Conservation (phyloP, 1,140 invertebrate genomes). For the Neomicropteryx cornuta region DNA sequence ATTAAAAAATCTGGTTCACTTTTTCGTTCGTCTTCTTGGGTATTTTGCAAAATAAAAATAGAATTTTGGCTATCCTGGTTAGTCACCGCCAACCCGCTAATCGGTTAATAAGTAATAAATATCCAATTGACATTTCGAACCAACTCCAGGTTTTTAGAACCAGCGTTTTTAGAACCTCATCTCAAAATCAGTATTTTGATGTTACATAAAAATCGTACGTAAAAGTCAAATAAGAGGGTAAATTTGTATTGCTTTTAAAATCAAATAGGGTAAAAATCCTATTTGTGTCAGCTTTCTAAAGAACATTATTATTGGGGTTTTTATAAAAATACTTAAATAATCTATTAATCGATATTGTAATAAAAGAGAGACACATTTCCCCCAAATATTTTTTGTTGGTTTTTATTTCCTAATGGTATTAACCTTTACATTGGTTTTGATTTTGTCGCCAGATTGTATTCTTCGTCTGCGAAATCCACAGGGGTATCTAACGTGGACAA, state of each 20-base stretch:
- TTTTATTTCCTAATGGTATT: constrained; percentile 12
- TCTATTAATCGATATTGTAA: neutral
- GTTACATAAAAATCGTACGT: neutral
- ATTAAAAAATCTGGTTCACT: no score
- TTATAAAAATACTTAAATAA: neutral
- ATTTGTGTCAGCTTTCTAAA: neutral
- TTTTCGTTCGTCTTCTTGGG: no score
- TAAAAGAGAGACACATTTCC: neutral
- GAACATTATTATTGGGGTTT: neutral
- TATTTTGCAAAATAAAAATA: no score
- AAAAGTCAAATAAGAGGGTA: neutral
- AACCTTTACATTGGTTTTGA: constrained; percentile 15
- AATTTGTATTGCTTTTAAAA: neutral
- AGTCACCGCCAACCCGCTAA: no score
- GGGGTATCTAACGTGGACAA: constrained; percentile 10
- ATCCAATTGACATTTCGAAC: neutral
- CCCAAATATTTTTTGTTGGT: neutral
- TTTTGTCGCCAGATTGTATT: constrained; percentile 34
- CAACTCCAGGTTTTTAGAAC: neutral
- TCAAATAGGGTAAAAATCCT: neutral
- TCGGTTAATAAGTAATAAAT: no score
- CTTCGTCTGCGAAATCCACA: constrained; percentile 18
- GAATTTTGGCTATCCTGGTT: no score
- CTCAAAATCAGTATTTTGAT: neutral
- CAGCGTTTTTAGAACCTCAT: neutral